Evolutionary conservation across 2,888 invertebrate species (phyloP), one percentile per base, ranked within the genome.

Genomic region (Cephus sareptanus): DNA sequence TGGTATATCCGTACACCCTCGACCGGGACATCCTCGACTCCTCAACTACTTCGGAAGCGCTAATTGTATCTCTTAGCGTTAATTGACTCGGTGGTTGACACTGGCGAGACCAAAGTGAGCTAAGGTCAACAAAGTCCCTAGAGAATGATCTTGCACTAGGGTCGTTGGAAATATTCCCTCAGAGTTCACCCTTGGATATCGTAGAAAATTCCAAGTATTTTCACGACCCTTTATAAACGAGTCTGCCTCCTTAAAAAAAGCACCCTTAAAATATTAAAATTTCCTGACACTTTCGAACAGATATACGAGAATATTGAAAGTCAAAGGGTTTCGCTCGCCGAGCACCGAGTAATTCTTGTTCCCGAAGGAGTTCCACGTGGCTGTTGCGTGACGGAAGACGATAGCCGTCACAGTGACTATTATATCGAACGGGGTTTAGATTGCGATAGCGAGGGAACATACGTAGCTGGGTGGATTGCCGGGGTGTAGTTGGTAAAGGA

Each of bases 381-480:
- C 86, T 86, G 56, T 90, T 83, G 90, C 90, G 88, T 90, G 90
- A 87, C 85, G 86, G 85, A 87, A 87, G 87, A 89, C 89, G 87
- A 89, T 89, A 89, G 88, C 89, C 88, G 88, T 89, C 88, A 89
- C 88, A 84, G 88, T 89, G 89, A 90, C 89, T 89, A 89, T 89
- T 89, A 89, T 89, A 90, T 90, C 89, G 87, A 89, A 87, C 86
- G 87, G 84, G 86, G 87, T 83, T 83, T 85, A 85, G 89, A 90
- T 90, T 85, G 84, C 86, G 89, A 89, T 89, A 90, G 87, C 85
- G 56, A 78, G 35, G 70, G 75, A 73, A 76, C 75, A 73, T 71
- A 71, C 71, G 71, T 71, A 71, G 6, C 71, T 31, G 71, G 71
- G 0, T 31, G 71, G 34, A 71, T 23, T 31, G 34, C 33, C 31